Conservation (phyloP, 2,113 vertebrate genomes). For the Isurus oxyrinchus region DNA sequence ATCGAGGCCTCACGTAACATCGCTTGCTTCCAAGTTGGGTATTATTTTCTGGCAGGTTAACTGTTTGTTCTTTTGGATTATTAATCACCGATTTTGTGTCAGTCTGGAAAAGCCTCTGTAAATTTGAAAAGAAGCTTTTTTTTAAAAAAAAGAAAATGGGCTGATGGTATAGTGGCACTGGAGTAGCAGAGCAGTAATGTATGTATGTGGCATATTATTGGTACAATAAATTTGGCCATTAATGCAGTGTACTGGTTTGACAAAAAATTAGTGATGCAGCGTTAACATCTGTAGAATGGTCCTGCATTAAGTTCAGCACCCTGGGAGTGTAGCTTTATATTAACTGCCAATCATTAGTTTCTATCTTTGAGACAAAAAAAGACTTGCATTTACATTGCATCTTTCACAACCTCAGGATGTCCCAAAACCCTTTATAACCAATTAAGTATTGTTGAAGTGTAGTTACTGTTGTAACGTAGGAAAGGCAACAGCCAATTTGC, state of each 20-base stretch:
- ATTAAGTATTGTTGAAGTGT: background rate
- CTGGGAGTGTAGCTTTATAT: background rate
- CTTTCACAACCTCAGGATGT: background rate
- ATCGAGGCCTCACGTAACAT: background rate
- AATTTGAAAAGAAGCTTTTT: background rate
- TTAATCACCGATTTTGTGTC: background rate
- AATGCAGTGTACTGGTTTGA: background rate
- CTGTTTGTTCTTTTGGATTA: background rate
- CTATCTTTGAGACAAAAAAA: background rate
- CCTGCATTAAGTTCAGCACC: background rate
- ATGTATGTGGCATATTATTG: background rate
- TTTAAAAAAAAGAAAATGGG: background rate
- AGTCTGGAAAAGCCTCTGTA: background rate
- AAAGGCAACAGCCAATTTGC: background rate
- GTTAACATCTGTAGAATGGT: background rate
- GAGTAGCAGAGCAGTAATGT: background rate
- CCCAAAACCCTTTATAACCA: background rate
- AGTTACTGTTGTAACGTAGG: background rate
- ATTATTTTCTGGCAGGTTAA: background rate
- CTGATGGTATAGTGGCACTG: background rate
- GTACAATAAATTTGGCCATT: background rate
- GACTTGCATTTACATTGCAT: background rate
- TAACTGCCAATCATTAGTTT: background rate
- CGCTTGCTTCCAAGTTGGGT: background rate
- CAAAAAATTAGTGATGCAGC: background rate